Conservation (phyloP, 2,113 vertebrate genomes). For the Myotis lucifugus region DNA sequence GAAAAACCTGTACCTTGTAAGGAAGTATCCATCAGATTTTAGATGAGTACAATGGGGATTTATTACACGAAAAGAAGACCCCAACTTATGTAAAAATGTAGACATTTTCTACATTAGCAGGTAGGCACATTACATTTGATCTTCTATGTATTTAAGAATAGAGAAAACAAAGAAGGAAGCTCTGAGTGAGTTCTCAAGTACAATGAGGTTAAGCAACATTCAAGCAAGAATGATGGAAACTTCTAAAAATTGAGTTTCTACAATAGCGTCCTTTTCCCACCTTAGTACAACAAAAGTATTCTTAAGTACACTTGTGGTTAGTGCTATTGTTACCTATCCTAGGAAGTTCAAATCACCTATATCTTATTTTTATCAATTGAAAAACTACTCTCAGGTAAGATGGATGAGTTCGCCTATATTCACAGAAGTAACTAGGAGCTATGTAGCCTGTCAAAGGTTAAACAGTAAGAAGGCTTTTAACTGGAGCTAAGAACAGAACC, state of each 20-base stretch:
- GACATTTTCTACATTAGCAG: background rate
- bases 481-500: background rate
- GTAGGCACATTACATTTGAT: background rate
- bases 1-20: background rate
- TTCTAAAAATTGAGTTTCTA: constrained; percentile 20
- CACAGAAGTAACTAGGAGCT: background rate
- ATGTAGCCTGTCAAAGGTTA: background rate
- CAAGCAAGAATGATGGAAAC: constrained; percentile 22
- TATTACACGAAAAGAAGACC: constrained; percentile 8
- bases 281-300: background rate
- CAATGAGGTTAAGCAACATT: background rate
- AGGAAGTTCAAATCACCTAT: constrained; percentile 8
- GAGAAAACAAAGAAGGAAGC: constrained; percentile 9
- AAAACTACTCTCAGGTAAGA: constrained; percentile 21
- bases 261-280: background rate
- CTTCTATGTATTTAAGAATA: background rate
- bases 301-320: background rate
- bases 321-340: background rate
- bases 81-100: background rate
- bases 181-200: background rate
- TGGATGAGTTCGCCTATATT: background rate
- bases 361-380: constrained; percentile 33
- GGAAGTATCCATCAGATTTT: background rate
- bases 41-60: background rate
- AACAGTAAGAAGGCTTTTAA: constrained; percentile 16